These are phyloP conservation scores for Drosophila watanabei DNA, from an alignment of 1,140 invertebrate species.

Conservation along the genomic window DNA sequence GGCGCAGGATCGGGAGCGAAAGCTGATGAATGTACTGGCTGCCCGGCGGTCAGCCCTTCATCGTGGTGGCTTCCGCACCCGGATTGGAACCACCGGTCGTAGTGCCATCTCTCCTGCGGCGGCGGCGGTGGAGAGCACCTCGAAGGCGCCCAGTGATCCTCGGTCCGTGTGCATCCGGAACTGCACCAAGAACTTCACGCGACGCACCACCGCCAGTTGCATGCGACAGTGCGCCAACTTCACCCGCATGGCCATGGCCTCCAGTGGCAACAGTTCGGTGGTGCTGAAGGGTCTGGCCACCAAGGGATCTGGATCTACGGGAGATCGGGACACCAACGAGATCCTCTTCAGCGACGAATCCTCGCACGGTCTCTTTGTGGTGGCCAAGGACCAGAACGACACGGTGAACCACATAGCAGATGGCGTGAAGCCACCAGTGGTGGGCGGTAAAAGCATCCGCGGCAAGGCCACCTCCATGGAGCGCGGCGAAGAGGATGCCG, in stretches of 20 bases:
- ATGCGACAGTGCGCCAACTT: constrained; percentile 82
- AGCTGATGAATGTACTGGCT: constrained; percentile 87
- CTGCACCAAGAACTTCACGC: constrained; percentile 84
- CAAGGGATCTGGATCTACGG: background rate
- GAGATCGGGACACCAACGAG: constrained; percentile 79
- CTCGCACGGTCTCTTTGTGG: constrained; percentile 79
- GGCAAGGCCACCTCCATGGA: constrained; percentile 44
- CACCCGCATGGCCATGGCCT: constrained; percentile 72
- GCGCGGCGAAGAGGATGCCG: constrained; percentile 50
- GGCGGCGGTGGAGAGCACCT: constrained; percentile 70
- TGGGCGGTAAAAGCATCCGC: constrained; percentile 31
- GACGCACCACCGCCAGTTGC: constrained; percentile 82
- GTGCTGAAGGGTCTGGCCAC: constrained; percentile 37
- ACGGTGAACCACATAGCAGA: constrained; percentile 78
- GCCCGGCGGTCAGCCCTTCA: constrained; percentile 86
- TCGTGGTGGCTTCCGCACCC: constrained; percentile 84
- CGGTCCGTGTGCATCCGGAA: constrained; percentile 81
- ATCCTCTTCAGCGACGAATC: constrained; percentile 83
- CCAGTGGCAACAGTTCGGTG: constrained; percentile 43
- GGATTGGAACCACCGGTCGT: constrained; percentile 76
- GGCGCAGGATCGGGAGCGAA: constrained; percentile 86
- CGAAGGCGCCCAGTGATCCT: constrained; percentile 76
- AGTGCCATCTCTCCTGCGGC: constrained; percentile 63
- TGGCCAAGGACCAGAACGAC: constrained; percentile 81
- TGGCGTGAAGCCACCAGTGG: constrained; percentile 39